Conservation (phyloP, 2,797 vertebrate genomes). For the Macropodus opercularis region DNA sequence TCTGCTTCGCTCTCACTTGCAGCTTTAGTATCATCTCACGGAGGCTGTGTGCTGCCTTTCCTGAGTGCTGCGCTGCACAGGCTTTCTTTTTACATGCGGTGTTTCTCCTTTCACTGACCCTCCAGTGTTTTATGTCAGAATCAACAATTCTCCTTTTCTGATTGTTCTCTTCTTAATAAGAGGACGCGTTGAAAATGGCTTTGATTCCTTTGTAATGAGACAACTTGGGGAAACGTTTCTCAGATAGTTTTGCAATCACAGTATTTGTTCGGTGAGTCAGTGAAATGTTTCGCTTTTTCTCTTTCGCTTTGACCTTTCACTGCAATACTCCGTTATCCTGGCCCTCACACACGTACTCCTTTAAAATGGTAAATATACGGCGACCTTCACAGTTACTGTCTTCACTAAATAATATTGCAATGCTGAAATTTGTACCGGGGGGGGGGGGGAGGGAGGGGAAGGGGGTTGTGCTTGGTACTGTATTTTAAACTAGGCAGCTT, state of each 20-base stretch:
- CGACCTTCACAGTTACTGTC: constrained; percentile 28
- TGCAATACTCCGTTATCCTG: constrained; percentile 26
- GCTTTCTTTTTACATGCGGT: constrained; percentile 38
- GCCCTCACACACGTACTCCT: constrained; percentile 17
- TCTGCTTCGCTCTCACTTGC: constrained; percentile 76
- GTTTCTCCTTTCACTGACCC: constrained; percentile 51
- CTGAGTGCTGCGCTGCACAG: constrained; percentile 56
- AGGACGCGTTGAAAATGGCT: constrained; percentile 45
- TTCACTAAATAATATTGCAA: constrained; percentile 20
- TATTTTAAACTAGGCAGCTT: constrained; percentile 66
- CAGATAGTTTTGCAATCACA: constrained; percentile 37
- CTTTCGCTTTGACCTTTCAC: constrained; percentile 30
- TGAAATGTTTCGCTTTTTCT: constrained; percentile 34
- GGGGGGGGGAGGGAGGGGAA: too few species aligned
- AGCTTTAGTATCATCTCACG: constrained; percentile 73
- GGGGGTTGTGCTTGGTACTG: constrained; percentile 31
- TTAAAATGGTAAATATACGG: constrained; percentile 13
- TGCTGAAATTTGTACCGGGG: constrained; percentile 39
- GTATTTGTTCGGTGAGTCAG: constrained; percentile 48
- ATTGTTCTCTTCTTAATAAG: constrained; percentile 33
- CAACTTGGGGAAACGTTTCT: constrained; percentile 46
- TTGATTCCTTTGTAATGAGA: constrained; percentile 64
- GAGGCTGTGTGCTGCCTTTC: constrained; percentile 66
- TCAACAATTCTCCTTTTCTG: constrained; percentile 36
- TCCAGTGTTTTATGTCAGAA: constrained; percentile 40